Evolutionary conservation across 2,797 vertebrate genomes (phyloP).

Genomic region (Cyclura pinguis): DNA sequence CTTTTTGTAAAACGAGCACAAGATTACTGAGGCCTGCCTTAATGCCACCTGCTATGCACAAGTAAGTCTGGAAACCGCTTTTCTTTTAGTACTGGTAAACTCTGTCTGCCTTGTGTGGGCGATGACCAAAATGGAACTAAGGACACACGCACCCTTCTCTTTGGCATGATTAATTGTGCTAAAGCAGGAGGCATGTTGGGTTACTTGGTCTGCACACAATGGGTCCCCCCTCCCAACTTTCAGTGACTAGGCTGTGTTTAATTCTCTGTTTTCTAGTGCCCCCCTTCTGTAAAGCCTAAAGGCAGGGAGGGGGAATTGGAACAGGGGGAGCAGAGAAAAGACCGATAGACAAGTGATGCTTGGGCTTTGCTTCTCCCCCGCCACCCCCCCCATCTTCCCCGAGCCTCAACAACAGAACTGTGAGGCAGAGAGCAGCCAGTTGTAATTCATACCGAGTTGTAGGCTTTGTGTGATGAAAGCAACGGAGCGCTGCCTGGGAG

Average conservation of each 20-base stretch:
- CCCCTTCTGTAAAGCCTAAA: conserved; percentile 74
- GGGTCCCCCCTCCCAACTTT: conserved; percentile 74
- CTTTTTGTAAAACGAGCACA: conserved; percentile 75
- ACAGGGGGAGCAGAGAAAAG: conserved; percentile 70
- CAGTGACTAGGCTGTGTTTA: conserved; percentile 79
- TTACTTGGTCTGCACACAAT: not conserved
- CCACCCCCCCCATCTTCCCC: conserved; percentile 65
- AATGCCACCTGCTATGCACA: conserved; percentile 64
- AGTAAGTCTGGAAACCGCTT: conserved; percentile 62
- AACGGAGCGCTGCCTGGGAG: conserved; percentile 98
- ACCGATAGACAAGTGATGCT: conserved; percentile 87
- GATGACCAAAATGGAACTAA: not conserved
- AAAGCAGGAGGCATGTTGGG: conserved; percentile 10
- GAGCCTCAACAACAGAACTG: conserved; percentile 88
- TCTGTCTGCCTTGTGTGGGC: fast-evolving
- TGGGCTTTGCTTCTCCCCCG: conserved; percentile 68
- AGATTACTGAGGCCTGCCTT: conserved; percentile 75
- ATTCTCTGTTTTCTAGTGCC: conserved; percentile 69
- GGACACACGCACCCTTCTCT: conserved; percentile 14
- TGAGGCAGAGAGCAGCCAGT: conserved; percentile 94
- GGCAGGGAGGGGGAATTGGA: conserved; percentile 63
- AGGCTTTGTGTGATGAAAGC: conserved; percentile 99
- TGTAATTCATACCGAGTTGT: conserved; percentile 99
- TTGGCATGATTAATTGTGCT: conserved; percentile 56
- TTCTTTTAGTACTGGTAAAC: conserved; percentile 13